Conservation (phyloP, 2,888 invertebrate genomes). For the Melolontha melolontha region DNA sequence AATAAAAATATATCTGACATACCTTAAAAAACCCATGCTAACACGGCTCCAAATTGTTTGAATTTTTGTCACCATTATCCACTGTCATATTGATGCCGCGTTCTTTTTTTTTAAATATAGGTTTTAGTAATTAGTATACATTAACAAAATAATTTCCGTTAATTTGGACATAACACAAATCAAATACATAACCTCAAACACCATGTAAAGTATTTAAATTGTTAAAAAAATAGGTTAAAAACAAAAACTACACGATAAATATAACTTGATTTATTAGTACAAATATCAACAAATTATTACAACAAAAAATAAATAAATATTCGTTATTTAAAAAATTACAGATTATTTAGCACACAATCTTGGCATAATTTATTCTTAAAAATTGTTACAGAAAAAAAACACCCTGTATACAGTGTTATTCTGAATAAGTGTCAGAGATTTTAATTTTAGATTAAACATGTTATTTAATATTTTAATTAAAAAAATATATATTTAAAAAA, state of each 20-base stretch:
- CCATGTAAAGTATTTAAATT: no score
- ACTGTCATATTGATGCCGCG: slow-evolving; percentile 14
- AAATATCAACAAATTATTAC: slow-evolving; percentile 1
- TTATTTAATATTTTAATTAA: no score
- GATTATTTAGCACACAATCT: background rate
- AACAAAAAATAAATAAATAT: background rate
- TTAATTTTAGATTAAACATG: no score
- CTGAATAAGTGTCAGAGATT: no score
- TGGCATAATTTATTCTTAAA: background rate
- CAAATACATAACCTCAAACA: slow-evolving; percentile 2
- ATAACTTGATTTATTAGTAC: slow-evolving; percentile 26
- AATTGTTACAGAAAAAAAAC: background rate
- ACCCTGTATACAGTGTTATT: no score
- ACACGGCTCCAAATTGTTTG: background rate
- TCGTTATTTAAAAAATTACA: background rate
- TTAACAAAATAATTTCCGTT: no score
- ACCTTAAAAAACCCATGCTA: slow-evolving; percentile 28
- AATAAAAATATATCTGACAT: slow-evolving; percentile 31
- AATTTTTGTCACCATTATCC: slow-evolving; percentile 23
- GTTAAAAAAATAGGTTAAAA: slow-evolving; percentile 7
- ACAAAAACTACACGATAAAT: slow-evolving; percentile 25
- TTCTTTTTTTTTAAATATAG: background rate
- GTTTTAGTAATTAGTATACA: background rate
- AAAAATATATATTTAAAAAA: no score
- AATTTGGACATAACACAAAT: no score